These are phyloP conservation scores for Hymenochirus boettgeri DNA, from an alignment of 2,113 vertebrate species.

Conservation along the genomic window DNA sequence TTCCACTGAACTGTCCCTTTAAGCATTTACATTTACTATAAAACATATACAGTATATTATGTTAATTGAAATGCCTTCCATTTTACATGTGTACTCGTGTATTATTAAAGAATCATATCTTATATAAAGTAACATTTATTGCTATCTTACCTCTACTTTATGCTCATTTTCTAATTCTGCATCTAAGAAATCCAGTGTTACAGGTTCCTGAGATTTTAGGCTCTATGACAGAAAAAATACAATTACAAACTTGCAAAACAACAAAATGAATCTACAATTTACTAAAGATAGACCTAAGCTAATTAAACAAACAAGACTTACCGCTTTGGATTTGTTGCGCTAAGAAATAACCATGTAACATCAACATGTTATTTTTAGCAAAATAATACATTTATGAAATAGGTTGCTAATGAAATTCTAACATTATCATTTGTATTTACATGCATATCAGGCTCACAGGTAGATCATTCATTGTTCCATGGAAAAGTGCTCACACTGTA, in stretches of 20 bases:
- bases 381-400: slow-evolving; percentile 7
- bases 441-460: no score
- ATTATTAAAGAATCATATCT: no score
- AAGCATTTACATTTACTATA: no score
- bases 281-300: slow-evolving; percentile 43
- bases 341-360: slow-evolving; percentile 48
- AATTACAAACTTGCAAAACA: background rate
- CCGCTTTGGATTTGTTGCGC: slow-evolving; percentile 37
- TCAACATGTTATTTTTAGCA: background rate
- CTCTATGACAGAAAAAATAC: slow-evolving; percentile 68
- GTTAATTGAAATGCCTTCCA: no score
- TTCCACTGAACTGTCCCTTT: no score
- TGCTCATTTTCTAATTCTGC: slow-evolving; percentile 93
- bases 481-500: no score
- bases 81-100: no score
- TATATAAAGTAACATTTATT: no score
- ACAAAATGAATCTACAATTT: slow-evolving; percentile 43
- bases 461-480: no score
- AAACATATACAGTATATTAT: no score
- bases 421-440: background rate
- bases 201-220: slow-evolving; percentile 97
- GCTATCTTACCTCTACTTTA: slow-evolving; percentile 88
- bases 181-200: slow-evolving; percentile 92
- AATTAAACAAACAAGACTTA: slow-evolving; percentile 30
- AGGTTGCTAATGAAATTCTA: slow-evolving; percentile 1